These are phyloP conservation scores for Canis aureus DNA, from an alignment of 2,113 vertebrate species.

Conservation along the genomic window DNA sequence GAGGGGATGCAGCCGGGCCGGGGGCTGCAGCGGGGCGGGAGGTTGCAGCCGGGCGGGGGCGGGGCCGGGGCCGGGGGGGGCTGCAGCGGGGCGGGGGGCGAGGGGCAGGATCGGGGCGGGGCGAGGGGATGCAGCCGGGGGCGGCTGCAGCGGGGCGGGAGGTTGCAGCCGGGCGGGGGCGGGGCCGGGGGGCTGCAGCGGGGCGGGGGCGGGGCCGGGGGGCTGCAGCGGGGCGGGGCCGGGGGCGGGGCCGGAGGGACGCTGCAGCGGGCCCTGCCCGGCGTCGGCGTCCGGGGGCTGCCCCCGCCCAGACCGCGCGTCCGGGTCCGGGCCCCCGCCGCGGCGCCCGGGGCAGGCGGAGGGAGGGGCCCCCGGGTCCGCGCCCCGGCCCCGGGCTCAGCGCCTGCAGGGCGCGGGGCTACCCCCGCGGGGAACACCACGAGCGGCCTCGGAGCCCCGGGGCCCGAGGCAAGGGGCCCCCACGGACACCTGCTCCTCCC, in stretches of 20 bases:
- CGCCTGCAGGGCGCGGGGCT: background rate
- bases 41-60: too few relatives aligned
- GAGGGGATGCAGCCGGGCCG: too few relatives aligned
- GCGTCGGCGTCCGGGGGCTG: background rate
- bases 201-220: too few relatives aligned
- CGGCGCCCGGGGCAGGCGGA: background rate
- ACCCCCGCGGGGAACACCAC: background rate
- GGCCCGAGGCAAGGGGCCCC: background rate
- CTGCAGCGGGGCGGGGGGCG: too few relatives aligned
- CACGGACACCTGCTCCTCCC: constrained; percentile 36
- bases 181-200: too few relatives aligned
- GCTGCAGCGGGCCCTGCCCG: background rate
- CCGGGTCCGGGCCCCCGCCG: constrained; percentile 18
- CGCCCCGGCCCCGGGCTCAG: background rate
- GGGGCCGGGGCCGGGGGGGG: too few relatives aligned
- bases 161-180: too few relatives aligned
- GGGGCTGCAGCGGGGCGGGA: too few relatives aligned
- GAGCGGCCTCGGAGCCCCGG: background rate
- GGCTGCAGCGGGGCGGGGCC: too few relatives aligned
- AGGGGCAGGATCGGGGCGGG: too few relatives aligned
- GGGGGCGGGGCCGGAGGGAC: background rate
- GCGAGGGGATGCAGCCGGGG: too few relatives aligned
- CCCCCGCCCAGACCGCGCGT: background rate
- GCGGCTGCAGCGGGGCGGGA: too few relatives aligned
- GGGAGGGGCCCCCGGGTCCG: background rate